Evolutionary conservation across 2,888 invertebrate genomes (phyloP).

Genomic region (Ochlodes sylvanus): DNA sequence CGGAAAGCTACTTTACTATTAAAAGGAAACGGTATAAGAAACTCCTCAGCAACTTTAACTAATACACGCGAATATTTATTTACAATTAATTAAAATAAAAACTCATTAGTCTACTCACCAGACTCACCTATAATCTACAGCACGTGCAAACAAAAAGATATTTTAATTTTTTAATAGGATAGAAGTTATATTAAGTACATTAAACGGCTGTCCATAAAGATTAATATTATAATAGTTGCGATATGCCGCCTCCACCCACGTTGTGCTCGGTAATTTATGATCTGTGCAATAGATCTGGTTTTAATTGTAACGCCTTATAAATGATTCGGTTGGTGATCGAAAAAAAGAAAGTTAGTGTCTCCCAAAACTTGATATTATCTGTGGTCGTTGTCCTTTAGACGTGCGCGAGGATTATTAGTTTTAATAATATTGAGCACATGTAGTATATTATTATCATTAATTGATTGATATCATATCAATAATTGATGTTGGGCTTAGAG

Average conservation of each 20-base stretch:
- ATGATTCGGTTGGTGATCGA: slow-evolving; percentile 27
- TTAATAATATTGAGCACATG: not conserved
- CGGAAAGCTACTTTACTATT: too few species aligned
- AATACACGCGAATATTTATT: too few species aligned
- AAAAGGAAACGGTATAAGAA: too few species aligned
- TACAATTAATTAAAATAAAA: slow-evolving; percentile 1
- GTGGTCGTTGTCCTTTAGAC: slow-evolving; percentile 13
- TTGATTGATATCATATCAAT: too few species aligned
- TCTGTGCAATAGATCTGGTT: slow-evolving; percentile 31
- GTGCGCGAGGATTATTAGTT: not conserved
- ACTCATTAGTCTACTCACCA: slow-evolving; percentile 44
- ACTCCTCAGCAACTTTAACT: too few species aligned
- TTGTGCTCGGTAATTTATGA: slow-evolving; percentile 30
- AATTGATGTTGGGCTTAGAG: too few species aligned
- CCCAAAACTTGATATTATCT: slow-evolving; percentile 6
- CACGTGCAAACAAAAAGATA: slow-evolving; percentile 37
- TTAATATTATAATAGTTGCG: slow-evolving; percentile 37
- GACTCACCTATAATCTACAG: slow-evolving; percentile 20
- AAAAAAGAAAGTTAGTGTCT: slow-evolving; percentile 21
- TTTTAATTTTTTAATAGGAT: slow-evolving; percentile 39
- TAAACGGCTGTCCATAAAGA: slow-evolving; percentile 38
- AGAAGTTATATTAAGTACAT: slow-evolving; percentile 34
- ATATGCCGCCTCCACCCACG: slow-evolving; percentile 36
- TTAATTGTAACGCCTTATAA: slow-evolving; percentile 35
- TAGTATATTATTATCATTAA: not conserved